Base-by-base conservation (phyloP, 2,888 invertebrate genomes). In the Caenorhabditis panamensis region DNA sequence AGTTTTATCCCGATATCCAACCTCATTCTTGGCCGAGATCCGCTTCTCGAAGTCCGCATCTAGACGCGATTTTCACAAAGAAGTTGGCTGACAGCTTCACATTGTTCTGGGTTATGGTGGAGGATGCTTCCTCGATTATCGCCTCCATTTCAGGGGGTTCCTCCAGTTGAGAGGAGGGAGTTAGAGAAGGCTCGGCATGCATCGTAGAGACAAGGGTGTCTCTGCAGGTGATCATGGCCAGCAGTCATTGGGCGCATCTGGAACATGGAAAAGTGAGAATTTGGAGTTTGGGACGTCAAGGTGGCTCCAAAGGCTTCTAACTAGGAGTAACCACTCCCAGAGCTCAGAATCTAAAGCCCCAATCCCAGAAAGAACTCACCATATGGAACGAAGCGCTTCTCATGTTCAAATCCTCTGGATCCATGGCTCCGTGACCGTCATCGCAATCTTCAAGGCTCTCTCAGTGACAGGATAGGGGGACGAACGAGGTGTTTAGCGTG, bases 21-120 rank as follows among this genome's bases (percentile, higher is more conserved):
- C 95, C 91, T 98, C 97, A 88, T 94, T 94, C 24, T 96, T 94
- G 0, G 97, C 96, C 54, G 95, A 93, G 91, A 96, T 82, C 59
- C 81, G 67, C 59, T 95, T 92, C 90, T 97, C 69, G 49, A 71
- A 97, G 22, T 88, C 88, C 8, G 76, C 22, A 26, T 89, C 88
- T 67, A 91, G 66, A 13, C 86, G 85, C 84, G 0, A 84, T 84
- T 66, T 99, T 99, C 92, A 99, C 99, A 69, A 99, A 96, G 91
- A 97, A 97, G 71, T 96, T 96, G 91, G 97, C 97, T 0, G 96
- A 96, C 49, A 98, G 92, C 91, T 99, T 99, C 93, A 96, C 95
- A 92, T 99, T 99, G 87, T 98, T 97, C 67, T 95, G 94, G 1
- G 97, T 96, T 53, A 97, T 93, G 68, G 95, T 51, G n/a, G n/a